Evolutionary conservation across 2,888 invertebrate genomes (phyloP), one percentile per base, ranked within the genome.

Genomic region (Drosophila fungiperda): DNA sequence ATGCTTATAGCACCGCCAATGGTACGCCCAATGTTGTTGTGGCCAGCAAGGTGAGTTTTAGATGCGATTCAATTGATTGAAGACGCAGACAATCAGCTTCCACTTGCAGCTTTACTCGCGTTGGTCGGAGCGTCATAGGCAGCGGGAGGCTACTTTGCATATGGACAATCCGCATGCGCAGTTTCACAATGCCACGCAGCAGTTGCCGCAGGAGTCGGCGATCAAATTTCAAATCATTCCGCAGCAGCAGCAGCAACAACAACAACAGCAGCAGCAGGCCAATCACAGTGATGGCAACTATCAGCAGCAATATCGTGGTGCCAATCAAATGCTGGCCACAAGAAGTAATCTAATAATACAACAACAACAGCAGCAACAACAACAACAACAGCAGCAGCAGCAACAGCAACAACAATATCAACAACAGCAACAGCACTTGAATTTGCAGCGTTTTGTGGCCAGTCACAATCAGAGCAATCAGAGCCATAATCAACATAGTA

Each of bases 191-290:
- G 86, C 83, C 60, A 88, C 86, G 35, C 91, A 91, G 72, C 85
- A 89, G 71, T 78, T 92, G 82, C 79, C 91, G 20, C 92, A 92
- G 68, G 92, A 92, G 71, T 90, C 90, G 67, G 93, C 91, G 49
- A 92, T 93, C 71, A 93, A 93, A 83, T 93, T 93, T 73, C 93
- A 93, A 89, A 92, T 93, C 80, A 92, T 92, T 89, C 92, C 92
- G 74, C 89, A 83, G 73, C 86, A 83, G 35, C 90, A 91, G 35
- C 91, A 90, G 58, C 89, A 91, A 53, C 87, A 90, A n/a, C 75
- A 77, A 26, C 76, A 80, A 8, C 80, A 70, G 7, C 76, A 76
- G 35, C 67, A 75, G 42, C 84, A 82, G 63, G 76, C 76, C 35
- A 73, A 67, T 33, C 82, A 75, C 50, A 62, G 48, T 36, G 80